Base-by-base conservation (phyloP, 2,888 invertebrate species). In the Argyresthia albistria region DNA sequence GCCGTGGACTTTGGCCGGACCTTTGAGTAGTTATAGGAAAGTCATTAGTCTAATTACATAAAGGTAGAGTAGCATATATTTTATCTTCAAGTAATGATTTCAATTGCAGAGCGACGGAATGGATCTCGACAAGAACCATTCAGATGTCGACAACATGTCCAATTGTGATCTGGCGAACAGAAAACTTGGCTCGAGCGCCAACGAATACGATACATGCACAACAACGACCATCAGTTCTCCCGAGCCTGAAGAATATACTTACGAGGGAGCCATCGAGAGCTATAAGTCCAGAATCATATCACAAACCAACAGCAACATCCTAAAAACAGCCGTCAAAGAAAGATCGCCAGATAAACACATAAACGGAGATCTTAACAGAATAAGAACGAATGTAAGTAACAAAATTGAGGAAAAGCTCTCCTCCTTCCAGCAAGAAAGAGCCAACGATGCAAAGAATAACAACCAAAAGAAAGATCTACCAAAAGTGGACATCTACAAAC, bases 221-320 rank as follows among this genome's bases (percentile, higher is more conserved):
- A 91, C 91, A 53, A 91, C 90, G 60, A 91, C 91, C 46, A 89
- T 90, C 60, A 91, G 91, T 69, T 91, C 93, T 46, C 91, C 92
- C 1, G 92, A 92, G 74, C 91, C 91, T 37, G 91, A 93, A 65
- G 95, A 95, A 73, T 95, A 95, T 76, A 95, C 95, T 0, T 96
- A 95, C 73, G 95, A 96, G 76, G 93, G 94, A 63, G 95, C 95
- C 63, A 95, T 95, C 62, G 93, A 95, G 69, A 93, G 94, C 61
- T 96, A 96, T 77, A 93, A 95, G 63, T 93, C 94, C 51, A 89
- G 94, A 60, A 94, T 93, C 48, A 90, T 92, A 63, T 90, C 91
- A 43, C 88, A 89, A 63, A 89, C 90, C 36, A 83, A 80, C 66
- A 80, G 84, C 59, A 80, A 69, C 56, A 80, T 83, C 45, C 73